These are phyloP conservation scores for Sinonovacula constricta DNA, from an alignment of 1,140 invertebrate genomes.

Conservation along the genomic window DNA sequence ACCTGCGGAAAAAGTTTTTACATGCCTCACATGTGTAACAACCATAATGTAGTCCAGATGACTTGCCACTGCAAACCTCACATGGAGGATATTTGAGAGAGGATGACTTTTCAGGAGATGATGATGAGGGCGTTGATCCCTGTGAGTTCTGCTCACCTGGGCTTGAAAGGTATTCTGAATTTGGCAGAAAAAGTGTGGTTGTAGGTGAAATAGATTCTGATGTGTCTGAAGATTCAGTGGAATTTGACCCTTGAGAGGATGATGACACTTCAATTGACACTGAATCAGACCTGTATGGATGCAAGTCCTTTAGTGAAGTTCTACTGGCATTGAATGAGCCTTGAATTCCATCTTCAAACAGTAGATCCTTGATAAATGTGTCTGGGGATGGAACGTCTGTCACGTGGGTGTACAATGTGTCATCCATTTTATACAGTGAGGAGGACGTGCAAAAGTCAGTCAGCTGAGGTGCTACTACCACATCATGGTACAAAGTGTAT, in stretches of 20 bases:
- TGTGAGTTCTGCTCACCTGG: neutral
- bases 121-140: neutral
- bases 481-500: no score
- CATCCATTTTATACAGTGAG: no score
- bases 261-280: no score
- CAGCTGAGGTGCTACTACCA: no score
- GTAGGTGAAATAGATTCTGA: neutral
- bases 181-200: neutral
- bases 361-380: neutral
- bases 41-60: slow-evolving; percentile 80
- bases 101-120: neutral
- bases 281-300: neutral
- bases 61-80: slow-evolving; percentile 78
- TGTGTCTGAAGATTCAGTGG: neutral
- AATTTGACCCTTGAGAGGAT: no score
- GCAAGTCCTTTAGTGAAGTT: neutral
- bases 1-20: slow-evolving; percentile 66
- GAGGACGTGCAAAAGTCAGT: no score
- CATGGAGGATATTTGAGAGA: slow-evolving; percentile 71
- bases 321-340: neutral
- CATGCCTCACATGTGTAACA: slow-evolving; percentile 80
- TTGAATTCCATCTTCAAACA: neutral
- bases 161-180: neutral
- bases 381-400: neutral
- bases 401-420: no score